These are phyloP conservation scores for Xiphydria camelus DNA, from an alignment of 2,888 invertebrate genomes.

Conservation along the genomic window DNA sequence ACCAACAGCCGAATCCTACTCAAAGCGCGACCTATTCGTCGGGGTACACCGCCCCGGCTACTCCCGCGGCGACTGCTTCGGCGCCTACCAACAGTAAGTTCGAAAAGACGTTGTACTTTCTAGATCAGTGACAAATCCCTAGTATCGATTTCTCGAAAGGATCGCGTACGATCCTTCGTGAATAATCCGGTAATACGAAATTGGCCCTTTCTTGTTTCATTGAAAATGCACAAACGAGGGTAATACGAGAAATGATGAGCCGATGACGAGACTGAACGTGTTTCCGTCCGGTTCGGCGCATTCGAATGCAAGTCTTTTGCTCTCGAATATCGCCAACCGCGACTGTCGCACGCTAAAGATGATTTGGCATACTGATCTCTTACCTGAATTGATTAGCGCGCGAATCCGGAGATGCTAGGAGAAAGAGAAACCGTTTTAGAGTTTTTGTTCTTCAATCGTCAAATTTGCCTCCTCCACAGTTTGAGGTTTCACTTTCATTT, in stretches of 20 bases:
- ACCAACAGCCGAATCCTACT: conserved; percentile 53
- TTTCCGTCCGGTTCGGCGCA: conserved; percentile 4
- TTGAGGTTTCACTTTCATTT: conserved; percentile 56
- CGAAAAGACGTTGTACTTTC: too few relatives aligned
- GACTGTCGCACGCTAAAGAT: conserved; percentile 8
- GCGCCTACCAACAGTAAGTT: conserved; percentile 55
- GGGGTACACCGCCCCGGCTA: conserved; percentile 53
- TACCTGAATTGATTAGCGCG: conserved; percentile 2
- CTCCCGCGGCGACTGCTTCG: conserved; percentile 53
- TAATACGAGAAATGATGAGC: conserved; percentile 13
- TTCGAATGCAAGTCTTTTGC: conserved; percentile 11
- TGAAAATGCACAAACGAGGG: conserved; percentile 17
- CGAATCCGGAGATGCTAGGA: not conserved
- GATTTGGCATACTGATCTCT: conserved; percentile 15
- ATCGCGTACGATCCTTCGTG: not conserved
- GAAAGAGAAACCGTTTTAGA: conserved; percentile 7
- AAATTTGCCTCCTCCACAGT: conserved; percentile 44
- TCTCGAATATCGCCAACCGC: not conserved
- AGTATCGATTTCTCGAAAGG: not conserved
- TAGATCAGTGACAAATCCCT: not conserved
- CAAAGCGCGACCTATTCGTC: conserved; percentile 53
- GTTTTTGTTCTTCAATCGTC: conserved; percentile 24
- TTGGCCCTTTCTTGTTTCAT: conserved; percentile 38
- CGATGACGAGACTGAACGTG: conserved; percentile 15
- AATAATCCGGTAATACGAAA: conserved; percentile 42